A percentile compares a stretch with the other conserved stretches of the same genome.
phyloP scores from a whole-genome alignment of 2,113 vertebrate genomes.

The Melanotaenia duboulayi region DNA sequence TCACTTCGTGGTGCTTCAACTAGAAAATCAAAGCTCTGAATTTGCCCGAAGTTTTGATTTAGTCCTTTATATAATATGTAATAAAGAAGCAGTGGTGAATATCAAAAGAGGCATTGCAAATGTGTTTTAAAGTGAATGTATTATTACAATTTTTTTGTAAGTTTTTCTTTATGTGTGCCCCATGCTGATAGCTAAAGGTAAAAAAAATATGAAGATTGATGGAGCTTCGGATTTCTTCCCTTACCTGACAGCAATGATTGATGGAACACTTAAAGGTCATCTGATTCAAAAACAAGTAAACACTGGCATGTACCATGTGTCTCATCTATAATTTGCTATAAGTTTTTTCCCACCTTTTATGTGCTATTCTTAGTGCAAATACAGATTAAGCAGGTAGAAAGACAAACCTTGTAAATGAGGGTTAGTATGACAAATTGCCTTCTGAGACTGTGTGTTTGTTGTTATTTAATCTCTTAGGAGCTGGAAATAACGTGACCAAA shows the following conservation, averaged over 20 bases:
- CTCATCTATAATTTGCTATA: neutral
- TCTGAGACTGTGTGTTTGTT: constrained; percentile 3
- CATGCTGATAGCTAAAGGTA: neutral
- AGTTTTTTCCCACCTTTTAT: neutral
- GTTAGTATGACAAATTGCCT: constrained; percentile 15
- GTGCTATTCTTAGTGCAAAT: neutral
- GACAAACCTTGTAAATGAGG: neutral
- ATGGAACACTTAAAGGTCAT: neutral
- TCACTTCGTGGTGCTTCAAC: too few species aligned
- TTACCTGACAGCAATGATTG: neutral
- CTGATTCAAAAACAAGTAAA: constrained; percentile 12
- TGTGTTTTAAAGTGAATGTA: neutral
- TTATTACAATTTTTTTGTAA: neutral
- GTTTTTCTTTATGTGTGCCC: neutral
- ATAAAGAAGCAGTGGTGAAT: neutral
- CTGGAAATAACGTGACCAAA: constrained; percentile 87
- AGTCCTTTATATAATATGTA: neutral
- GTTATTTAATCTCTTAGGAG: constrained; percentile 55
- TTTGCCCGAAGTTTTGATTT: too few species aligned
- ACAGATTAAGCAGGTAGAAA: neutral
- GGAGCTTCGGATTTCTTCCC: neutral
- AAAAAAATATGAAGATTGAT: constrained; percentile 2
- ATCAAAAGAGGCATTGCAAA: neutral
- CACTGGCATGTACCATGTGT: neutral
- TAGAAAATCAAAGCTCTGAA: too few species aligned